Evolutionary conservation across 2,797 vertebrate species (phyloP).

Genomic region (Cygnus olor): DNA sequence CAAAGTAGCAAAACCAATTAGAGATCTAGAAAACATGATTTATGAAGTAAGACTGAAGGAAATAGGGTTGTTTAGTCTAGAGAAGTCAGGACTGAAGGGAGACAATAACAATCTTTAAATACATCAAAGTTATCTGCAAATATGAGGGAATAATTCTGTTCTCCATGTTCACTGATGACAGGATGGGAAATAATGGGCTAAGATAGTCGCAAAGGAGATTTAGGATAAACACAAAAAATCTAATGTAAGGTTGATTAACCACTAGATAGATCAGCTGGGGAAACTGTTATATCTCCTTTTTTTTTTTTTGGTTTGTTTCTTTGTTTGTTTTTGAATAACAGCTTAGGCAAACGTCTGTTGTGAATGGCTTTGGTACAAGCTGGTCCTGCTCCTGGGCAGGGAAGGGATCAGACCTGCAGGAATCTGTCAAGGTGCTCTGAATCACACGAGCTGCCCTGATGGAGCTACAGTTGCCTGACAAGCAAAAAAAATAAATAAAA

Average conservation of each 20-base stretch:
- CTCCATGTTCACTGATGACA: neutral
- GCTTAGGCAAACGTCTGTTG: slow-evolving; percentile 36
- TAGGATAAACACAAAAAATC: neutral
- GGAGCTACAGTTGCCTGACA: neutral
- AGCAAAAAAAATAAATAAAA: neutral
- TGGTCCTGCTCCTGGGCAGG: slow-evolving; percentile 2
- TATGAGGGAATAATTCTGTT: neutral
- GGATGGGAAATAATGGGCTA: neutral
- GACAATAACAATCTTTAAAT: neutral
- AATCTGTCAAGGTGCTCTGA: neutral
- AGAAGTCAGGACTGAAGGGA: neutral
- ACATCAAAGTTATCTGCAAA: neutral
- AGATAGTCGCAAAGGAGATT: neutral
- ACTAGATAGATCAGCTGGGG: neutral
- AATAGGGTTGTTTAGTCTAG: neutral
- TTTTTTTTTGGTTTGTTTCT: neutral
- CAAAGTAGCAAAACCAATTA: neutral
- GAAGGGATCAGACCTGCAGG: neutral
- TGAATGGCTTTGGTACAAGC: slow-evolving; percentile 16
- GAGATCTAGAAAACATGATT: neutral
- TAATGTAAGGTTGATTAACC: slow-evolving; percentile 18
- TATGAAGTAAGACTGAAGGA: neutral
- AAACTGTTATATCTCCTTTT: neutral
- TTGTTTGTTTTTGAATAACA: slow-evolving; percentile 27
- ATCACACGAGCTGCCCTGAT: neutral